A percentile compares a stretch with the other conserved stretches of the same genome.
Evolutionary conservation across 2,888 invertebrate genomes (phyloP).

Genomic region (Maniola hyperantus): DNA sequence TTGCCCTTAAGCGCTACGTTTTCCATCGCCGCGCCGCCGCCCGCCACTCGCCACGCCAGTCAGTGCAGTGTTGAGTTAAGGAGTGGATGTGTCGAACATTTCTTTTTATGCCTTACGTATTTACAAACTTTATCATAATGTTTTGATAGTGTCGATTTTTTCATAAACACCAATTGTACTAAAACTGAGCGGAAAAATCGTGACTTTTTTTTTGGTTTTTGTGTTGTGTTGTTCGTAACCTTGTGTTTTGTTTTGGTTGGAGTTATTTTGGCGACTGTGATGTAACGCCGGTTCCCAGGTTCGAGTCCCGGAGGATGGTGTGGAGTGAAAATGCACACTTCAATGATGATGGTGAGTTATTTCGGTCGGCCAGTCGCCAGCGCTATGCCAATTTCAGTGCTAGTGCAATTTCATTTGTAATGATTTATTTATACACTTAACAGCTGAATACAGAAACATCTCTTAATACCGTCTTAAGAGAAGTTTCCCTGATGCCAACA

Average conservation of each 20-base stretch:
- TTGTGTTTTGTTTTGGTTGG: slow-evolving; percentile 70
- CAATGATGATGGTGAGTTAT: slow-evolving; percentile 77
- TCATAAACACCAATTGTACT: slow-evolving; percentile 27
- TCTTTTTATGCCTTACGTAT: slow-evolving; percentile 60
- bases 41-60: slow-evolving; percentile 50
- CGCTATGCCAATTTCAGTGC: slow-evolving; percentile 34
- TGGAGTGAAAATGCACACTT: slow-evolving; percentile 72
- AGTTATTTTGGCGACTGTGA: slow-evolving; percentile 77
- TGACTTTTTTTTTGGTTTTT: slow-evolving; percentile 43
- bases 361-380: slow-evolving; percentile 29
- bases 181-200: slow-evolving; percentile 38
- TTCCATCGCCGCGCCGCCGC: neutral
- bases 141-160: slow-evolving; percentile 61
- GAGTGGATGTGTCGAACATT: slow-evolving; percentile 49
- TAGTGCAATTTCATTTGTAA: slow-evolving; percentile 9
- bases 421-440: neutral
- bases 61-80: slow-evolving; percentile 58
- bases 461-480: too few relatives aligned
- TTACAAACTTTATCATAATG: slow-evolving; percentile 75
- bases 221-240: slow-evolving; percentile 60
- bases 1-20: slow-evolving; percentile 15
- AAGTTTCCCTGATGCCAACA: too few relatives aligned
- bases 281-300: slow-evolving; percentile 70
- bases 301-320: slow-evolving; percentile 66
- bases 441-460: too few relatives aligned